Conservation (phyloP, 2,888 invertebrate species). For the Caenorhabditis drosophilae region DNA sequence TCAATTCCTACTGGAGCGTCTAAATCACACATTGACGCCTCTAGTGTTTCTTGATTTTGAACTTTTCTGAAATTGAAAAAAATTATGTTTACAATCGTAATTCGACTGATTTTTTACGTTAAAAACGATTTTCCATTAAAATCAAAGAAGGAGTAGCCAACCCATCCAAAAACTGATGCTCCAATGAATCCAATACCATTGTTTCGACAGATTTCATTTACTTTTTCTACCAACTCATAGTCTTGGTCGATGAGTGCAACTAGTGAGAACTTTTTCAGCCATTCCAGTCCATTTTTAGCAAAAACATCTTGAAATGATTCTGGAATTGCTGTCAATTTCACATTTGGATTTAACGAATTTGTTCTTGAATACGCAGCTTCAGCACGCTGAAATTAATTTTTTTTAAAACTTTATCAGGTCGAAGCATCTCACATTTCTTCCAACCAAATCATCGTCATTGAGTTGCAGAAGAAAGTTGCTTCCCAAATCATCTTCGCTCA, state of each 20-base stretch:
- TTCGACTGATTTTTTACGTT: slow-evolving; percentile 74
- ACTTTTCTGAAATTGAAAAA: slow-evolving; percentile 15
- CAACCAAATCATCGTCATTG: background rate
- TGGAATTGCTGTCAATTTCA: slow-evolving; percentile 76
- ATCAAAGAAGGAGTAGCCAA: slow-evolving; percentile 89
- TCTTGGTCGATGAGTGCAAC: slow-evolving; percentile 82
- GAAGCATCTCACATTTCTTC: slow-evolving; percentile 3
- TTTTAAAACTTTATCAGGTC: background rate
- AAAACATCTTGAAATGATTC: slow-evolving; percentile 13
- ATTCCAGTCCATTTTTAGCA: slow-evolving; percentile 77
- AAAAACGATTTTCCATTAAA: slow-evolving; percentile 79
- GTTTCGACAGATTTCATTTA: slow-evolving; percentile 56
- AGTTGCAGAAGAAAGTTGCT: slow-evolving; percentile 2
- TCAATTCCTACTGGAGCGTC: background rate
- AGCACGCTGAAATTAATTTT: slow-evolving; percentile 77
- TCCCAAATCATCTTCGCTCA: slow-evolving; percentile 4
- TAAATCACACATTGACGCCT: background rate
- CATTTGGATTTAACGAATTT: slow-evolving; percentile 89
- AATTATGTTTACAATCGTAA: background rate
- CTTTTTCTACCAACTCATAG: slow-evolving; percentile 71
- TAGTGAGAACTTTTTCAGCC: slow-evolving; percentile 77
- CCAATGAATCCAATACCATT: slow-evolving; percentile 79
- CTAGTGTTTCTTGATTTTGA: background rate
- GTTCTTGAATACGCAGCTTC: slow-evolving; percentile 82
- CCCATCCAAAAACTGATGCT: slow-evolving; percentile 85